Evolutionary conservation across 2,113 vertebrate species (phyloP), one percentile per base, ranked within the genome.

Genomic region (Synodontis membranacea): DNA sequence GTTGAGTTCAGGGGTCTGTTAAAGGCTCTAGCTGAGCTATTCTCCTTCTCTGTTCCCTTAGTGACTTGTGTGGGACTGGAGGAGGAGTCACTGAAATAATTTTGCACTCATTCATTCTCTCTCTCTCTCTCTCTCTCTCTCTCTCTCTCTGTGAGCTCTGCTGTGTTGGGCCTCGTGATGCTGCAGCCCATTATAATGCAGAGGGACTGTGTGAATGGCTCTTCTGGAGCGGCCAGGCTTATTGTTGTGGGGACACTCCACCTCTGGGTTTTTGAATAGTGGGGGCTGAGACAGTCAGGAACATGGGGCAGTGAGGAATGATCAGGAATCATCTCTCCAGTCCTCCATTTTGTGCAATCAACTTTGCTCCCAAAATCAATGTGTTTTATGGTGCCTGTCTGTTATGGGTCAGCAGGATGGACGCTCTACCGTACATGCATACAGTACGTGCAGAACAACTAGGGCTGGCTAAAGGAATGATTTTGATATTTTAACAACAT

Each of bases 161-260:
- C 54, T 72, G 56, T 70, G 39, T 54, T 84, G 78, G 74, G 86
- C 87, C 87, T 86, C 12, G 75, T 78, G 84, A 83, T 78, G 72
- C 39, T 74, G 82, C 54, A 62, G 81, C 34, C 48, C 68, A 84
- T 86, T 86, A 81, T 68, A 64, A 82, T 80, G 46, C 81, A 84
- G 80, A 68, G 31, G 28, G 81, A 48, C n/a, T 25, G 66, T 37
- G 54, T 90, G 85, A 90, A 88, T 80, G 42, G 82, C 83, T 84
- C 85, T 92, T 91, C 85, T 86, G 90, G 91, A 92, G 91, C 84
- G 8, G 52, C 39, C 76, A 17, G 44, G 75, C 81, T 90, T 88
- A 90, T 93, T 93, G 91, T 92, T 62, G 75, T 46, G 83, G 56
- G 34, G 91, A 92, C 85, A 81, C 91, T 93, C 92, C 92, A 91